Base-by-base conservation (phyloP, 2,888 invertebrate genomes). In the Drosophila pseudotakahashii region DNA sequence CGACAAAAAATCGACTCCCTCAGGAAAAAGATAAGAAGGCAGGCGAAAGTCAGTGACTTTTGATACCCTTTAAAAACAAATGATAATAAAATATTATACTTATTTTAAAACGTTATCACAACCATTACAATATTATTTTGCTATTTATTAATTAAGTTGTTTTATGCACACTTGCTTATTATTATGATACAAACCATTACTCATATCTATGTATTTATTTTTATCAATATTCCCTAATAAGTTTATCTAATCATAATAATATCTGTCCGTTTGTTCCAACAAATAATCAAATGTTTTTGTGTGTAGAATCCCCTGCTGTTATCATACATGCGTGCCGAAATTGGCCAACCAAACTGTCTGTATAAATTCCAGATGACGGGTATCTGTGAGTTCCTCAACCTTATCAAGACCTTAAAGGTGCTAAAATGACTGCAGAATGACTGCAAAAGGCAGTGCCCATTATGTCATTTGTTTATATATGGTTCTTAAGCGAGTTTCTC, bases 221-320 rank as follows among this genome's bases (percentile, higher is more conserved):
- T 23, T 59, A 59, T 51, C 32, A 52, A 52, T 41, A 23, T 32
- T 23, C 58, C 19, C 39, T 52, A 32, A 32, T 19, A 7, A 34
- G 53, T 59, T 59, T 59, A 59, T 59, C 59, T 59, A 23, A 59
- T 59, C 59, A 42, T 13, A n/a, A 7, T 14, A 53, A 13, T 59
- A 30, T 53, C 52, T 41, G n/a, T 6, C 5, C n/a, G 14, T 30
- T 11, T 26, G 53, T 5, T 32, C 9, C 39, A 9, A 53, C 41
- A 42, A 7, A 11, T 32, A 53, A 53, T 59, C 32, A 32, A 52
- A 52, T 52, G 34, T 59, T 30, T 30, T 16, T 19, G 19, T 39
- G 11, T 19, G 19, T 23, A 13, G 50, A 57, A 26, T 50, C 26
- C 26, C 57, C n/a, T 7, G 3, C 23, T 2, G 10, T 30, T 58